Conservation (phyloP, 2,797 vertebrate genomes). For the Esox masquinongy region DNA sequence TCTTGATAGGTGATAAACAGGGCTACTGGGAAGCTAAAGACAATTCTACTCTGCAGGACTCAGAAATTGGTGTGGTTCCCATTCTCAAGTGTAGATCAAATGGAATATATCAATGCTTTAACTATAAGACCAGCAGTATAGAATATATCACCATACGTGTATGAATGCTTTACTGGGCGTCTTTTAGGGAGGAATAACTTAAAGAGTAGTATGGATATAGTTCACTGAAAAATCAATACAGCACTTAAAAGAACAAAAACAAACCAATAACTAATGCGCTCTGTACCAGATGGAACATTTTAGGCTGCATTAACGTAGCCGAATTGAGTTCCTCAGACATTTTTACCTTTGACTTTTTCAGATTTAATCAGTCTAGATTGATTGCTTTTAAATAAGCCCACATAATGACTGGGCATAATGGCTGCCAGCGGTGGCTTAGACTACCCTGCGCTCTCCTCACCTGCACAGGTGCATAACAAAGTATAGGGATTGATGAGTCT, state of each 20-base stretch:
- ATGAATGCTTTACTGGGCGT: slow-evolving; percentile 30
- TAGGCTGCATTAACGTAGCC: not conserved
- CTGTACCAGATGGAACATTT: not conserved
- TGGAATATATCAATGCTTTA: not conserved
- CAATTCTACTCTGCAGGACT: not conserved
- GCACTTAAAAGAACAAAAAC: slow-evolving; percentile 41
- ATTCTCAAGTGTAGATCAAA: not conserved
- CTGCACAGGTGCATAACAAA: slow-evolving; percentile 2
- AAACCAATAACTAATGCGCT: not conserved
- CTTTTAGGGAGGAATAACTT: slow-evolving; percentile 8
- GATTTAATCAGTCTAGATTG: not conserved
- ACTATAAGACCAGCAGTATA: not conserved
- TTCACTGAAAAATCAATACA: slow-evolving; percentile 51
- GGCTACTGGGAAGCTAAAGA: not conserved
- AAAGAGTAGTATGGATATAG: slow-evolving; percentile 32
- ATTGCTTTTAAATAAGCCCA: not conserved
- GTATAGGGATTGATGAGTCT: slow-evolving; percentile 3
- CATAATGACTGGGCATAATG: not conserved
- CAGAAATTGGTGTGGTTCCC: not conserved
- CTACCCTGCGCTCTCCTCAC: not conserved
- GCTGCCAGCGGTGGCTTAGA: not conserved
- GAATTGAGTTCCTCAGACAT: not conserved
- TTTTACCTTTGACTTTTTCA: not conserved
- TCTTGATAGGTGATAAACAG: not conserved
- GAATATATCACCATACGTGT: slow-evolving; percentile 26